phyloP scores from a whole-genome alignment of 2,888 invertebrate genomes.

The Ariolimax columbianus region DNA sequence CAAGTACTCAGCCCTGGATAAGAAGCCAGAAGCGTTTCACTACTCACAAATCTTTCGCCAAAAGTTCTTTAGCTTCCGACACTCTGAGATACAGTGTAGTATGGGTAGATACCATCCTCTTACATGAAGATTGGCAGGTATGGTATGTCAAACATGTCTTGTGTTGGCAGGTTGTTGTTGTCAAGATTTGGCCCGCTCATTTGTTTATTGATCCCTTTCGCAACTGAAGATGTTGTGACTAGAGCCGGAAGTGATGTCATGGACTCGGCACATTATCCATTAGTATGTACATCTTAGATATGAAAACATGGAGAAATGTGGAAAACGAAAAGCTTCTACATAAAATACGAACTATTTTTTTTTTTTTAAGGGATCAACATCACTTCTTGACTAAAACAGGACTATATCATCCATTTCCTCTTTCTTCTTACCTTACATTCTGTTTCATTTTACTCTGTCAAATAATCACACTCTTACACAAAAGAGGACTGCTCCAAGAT shows the following conservation, averaged over 20 bases:
- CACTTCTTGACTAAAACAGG: too few relatives aligned
- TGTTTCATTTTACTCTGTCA: too few relatives aligned
- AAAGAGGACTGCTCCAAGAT: too few relatives aligned
- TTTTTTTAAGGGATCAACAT: too few relatives aligned
- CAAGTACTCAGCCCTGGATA: too few relatives aligned
- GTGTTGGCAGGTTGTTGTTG: conserved; percentile 25
- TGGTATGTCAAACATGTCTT: conserved; percentile 15
- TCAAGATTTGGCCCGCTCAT: conserved; percentile 14
- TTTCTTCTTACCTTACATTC: too few relatives aligned
- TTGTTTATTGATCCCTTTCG: conserved; percentile 40
- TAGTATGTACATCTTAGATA: not conserved
- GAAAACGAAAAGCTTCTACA: too few relatives aligned
- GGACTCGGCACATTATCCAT: not conserved
- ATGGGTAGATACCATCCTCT: conserved; percentile 61
- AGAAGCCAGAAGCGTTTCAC: not conserved
- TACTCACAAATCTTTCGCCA: conserved; percentile 68
- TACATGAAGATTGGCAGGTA: not conserved
- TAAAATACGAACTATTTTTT: too few relatives aligned
- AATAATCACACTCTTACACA: too few relatives aligned
- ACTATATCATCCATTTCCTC: too few relatives aligned
- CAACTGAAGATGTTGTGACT: conserved; percentile 43
- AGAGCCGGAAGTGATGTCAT: conserved; percentile 51
- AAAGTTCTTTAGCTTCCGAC: conserved; percentile 66
- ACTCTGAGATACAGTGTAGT: conserved; percentile 65
- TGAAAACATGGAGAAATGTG: too few relatives aligned